These are phyloP conservation scores for Glandiceps talaboti DNA, from an alignment of 53 echinoderm and acorn worm species.

Conservation along the genomic window DNA sequence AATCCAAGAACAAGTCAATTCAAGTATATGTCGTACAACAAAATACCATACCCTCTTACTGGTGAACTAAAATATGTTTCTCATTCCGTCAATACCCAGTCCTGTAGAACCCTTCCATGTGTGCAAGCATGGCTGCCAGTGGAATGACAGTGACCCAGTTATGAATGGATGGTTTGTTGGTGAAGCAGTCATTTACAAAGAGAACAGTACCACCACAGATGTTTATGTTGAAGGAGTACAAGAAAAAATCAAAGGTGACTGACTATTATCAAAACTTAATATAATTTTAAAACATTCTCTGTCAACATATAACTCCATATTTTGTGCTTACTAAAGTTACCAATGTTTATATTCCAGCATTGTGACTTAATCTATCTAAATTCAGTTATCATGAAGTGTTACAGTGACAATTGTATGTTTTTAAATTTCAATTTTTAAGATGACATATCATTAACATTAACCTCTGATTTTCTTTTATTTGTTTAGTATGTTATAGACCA, in stretches of 20 bases:
- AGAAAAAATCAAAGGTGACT: neutral
- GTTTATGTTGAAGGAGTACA: neutral
- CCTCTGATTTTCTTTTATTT: neutral
- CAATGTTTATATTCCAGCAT: no score
- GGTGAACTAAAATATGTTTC: neutral
- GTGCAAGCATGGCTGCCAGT: neutral
- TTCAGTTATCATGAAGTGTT: no score
- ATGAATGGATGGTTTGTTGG: neutral
- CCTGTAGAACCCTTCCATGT: neutral
- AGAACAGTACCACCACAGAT: neutral
- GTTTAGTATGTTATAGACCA: neutral
- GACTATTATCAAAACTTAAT: neutral
- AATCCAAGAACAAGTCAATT: neutral
- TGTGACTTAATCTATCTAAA: no score
- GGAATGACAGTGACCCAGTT: neutral
- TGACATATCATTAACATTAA: no score
- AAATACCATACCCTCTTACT: neutral
- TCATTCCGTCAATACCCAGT: neutral
- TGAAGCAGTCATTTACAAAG: neutral
- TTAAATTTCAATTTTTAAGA: no score
- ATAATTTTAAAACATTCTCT: neutral
- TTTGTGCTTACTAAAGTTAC: neutral
- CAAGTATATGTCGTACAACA: neutral
- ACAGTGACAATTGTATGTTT: no score
- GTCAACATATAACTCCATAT: neutral